Evolutionary conservation across 2,113 vertebrate species (phyloP), one percentile per base, ranked within the genome.

Genomic region (Poicephalus gulielmi): DNA sequence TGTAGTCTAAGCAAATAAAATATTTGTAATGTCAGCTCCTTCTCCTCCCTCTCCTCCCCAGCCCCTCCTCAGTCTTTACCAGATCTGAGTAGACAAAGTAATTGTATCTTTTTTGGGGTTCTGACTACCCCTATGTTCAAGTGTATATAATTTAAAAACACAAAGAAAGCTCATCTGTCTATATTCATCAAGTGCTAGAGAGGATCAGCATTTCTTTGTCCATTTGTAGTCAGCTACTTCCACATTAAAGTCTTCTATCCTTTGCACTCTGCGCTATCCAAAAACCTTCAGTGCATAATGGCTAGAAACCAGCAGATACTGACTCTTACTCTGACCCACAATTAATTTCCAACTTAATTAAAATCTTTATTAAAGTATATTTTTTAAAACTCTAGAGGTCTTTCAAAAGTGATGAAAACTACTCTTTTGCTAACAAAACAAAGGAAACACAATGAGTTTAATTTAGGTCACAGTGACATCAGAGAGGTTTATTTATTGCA

Each of bases 381-480:
- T 49, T 92, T 79, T 79, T 49, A 46, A 83, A 92, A 53, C 46
- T 69, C 49, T 17, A 85, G 35, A 62, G 39, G 49, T 63, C 41
- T 94, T 75, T 70, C 49, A 46, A 43, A 91, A 94, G 59, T 46
- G 41, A 76, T 59, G 53, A 87, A 89, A 93, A 94, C 60, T 44
- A 82, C 46, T 84, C 41, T 63, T 76, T 30, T 52, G 37, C 83
- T 75, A 86, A 88, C 46, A 92, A 95, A 94, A 83, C 50, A 91
- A 67, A 81, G 39, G 62, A 86, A 94, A 93, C 69, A 81, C 90
- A 86, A 91, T 82, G 93, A 96, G 96, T 96, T 97, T 95, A 96
- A 96, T 97, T 97, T 96, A 97, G 96, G 96, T 96, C 96, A 97
- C 78, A 89, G 83, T 95, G 94, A 97, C 83, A 96, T 95, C 90